Conservation (phyloP, 37 sponge, comb jelly and placozoan species). For the Theonella swinhoei region DNA sequence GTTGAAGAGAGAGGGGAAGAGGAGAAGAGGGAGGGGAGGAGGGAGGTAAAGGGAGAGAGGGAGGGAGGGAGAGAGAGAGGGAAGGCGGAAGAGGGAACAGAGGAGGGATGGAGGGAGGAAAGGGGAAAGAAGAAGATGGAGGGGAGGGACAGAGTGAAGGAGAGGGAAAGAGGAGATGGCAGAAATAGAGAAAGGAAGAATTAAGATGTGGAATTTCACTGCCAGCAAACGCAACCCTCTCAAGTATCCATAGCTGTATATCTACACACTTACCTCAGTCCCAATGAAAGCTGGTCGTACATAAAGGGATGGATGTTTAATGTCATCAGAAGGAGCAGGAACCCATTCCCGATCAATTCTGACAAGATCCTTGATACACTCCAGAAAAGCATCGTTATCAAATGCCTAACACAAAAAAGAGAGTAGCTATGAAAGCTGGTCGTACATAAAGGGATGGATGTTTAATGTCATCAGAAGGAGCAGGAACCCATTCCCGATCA, state of each 20-base stretch:
- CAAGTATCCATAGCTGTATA: no score
- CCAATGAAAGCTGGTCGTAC: conserved; percentile 96
- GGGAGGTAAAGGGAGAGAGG: neutral
- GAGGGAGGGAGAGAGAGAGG: neutral
- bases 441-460: conserved; percentile 88
- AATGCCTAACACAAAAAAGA: conserved; percentile 64
- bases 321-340: conserved; percentile 64
- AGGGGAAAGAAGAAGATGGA: neutral
- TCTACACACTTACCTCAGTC: conserved; percentile 89
- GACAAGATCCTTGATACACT: conserved; percentile 89
- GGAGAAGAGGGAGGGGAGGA: neutral
- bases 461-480: conserved; percentile 38
- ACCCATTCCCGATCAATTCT: conserved; percentile 91
- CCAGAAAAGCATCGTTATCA: conserved; percentile 79
- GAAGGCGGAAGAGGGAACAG: neutral
- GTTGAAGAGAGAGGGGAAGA: no score
- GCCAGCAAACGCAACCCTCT: no score
- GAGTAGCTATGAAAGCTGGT: conserved; percentile 90
- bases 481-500: conserved; percentile 93
- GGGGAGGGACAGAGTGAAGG: neutral
- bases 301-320: conserved; percentile 74
- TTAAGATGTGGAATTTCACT: neutral
- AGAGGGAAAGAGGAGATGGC: neutral
- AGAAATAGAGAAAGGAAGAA: neutral
- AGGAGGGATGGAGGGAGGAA: neutral